Conservation (phyloP, 2,797 vertebrate species). For the Miichthys miiuy region DNA sequence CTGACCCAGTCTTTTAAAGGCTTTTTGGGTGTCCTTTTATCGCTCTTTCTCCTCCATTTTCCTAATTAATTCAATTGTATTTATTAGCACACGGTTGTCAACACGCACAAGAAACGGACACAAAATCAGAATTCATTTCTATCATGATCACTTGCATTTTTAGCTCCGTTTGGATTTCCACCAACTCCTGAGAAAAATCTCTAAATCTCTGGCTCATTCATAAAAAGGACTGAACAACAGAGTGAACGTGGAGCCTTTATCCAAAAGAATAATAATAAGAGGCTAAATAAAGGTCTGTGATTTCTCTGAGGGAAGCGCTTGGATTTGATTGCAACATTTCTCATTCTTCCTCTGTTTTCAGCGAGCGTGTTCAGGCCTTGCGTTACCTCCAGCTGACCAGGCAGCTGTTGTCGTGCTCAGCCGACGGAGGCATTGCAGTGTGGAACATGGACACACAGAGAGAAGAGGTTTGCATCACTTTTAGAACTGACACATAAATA, state of each 20-base stretch:
- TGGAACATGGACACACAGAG: constrained; percentile 98
- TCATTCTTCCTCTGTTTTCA: constrained; percentile 57
- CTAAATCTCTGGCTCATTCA: background rate
- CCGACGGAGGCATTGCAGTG: constrained; percentile 95
- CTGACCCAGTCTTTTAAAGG: background rate
- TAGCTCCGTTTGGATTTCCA: background rate
- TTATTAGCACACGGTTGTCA: background rate
- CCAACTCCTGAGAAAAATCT: background rate
- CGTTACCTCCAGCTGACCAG: constrained; percentile 93
- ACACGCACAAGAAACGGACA: background rate
- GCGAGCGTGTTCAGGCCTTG: constrained; percentile 94
- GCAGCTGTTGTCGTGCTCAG: constrained; percentile 94
- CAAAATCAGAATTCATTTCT: too few species aligned
- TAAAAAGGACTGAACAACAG: constrained; percentile 6
- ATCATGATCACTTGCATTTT: background rate
- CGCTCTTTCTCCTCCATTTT: background rate
- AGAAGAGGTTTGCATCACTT: constrained; percentile 89
- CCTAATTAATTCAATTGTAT: rapidly evolving
- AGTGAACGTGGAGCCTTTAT: background rate
- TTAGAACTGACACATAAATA: background rate
- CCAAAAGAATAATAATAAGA: too few species aligned
- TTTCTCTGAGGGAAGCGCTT: background rate
- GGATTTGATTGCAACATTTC: background rate
- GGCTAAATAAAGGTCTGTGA: background rate
- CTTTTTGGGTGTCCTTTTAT: background rate